Conservation (phyloP, 2,888 invertebrate genomes). For the Dilophus febrilis region DNA sequence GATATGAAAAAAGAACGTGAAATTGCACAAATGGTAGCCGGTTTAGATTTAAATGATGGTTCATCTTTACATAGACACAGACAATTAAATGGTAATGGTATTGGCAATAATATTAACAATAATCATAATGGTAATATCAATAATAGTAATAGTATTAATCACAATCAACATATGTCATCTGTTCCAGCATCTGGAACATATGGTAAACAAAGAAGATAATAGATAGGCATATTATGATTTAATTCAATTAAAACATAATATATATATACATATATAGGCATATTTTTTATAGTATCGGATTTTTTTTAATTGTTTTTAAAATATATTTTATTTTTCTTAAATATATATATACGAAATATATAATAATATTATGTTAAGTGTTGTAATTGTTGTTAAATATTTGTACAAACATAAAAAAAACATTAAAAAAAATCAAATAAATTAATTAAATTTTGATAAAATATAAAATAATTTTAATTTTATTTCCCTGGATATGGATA, state of each 20-base stretch:
- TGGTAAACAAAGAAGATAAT: constrained; percentile 28
- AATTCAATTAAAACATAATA: not conserved
- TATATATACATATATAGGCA: too few relatives aligned
- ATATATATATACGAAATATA: too few relatives aligned
- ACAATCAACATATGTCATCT: constrained; percentile 14
- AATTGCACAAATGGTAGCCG: constrained; percentile 87
- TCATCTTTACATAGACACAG: constrained; percentile 49
- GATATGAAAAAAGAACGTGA: constrained; percentile 79
- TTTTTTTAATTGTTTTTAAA: too few relatives aligned
- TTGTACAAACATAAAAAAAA: too few relatives aligned
- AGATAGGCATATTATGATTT: not conserved
- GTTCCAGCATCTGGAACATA: constrained; percentile 22
- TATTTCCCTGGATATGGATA: too few relatives aligned
- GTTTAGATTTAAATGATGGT: constrained; percentile 61
- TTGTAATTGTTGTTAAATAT: too few relatives aligned
- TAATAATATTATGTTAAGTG: too few relatives aligned
- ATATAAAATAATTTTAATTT: too few relatives aligned
- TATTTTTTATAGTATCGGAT: too few relatives aligned
- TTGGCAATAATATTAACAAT: constrained; percentile 17
- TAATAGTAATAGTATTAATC: constrained; percentile 11
- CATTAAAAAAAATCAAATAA: too few relatives aligned
- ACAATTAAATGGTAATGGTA: constrained; percentile 12
- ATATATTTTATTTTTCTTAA: too few relatives aligned
- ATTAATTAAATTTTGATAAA: too few relatives aligned
- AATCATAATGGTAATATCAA: constrained; percentile 6